phyloP scores from a whole-genome alignment of 2,888 invertebrate genomes.

The Melanostoma scalare region DNA sequence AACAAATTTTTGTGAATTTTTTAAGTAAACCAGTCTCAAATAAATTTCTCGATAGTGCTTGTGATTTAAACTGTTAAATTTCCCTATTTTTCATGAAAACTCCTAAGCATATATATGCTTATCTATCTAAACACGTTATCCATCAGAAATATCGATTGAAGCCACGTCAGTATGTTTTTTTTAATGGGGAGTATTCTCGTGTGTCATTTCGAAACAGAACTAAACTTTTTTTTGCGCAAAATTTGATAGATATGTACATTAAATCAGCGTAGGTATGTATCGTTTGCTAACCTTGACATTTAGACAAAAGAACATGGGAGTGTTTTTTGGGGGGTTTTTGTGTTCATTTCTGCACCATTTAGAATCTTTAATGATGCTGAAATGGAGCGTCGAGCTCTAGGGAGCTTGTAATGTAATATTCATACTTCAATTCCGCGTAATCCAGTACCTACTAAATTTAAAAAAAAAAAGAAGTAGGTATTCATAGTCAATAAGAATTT shows the following conservation, averaged over 20 bases:
- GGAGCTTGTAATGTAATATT: no score
- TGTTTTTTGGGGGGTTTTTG: not conserved
- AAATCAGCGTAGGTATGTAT: conserved; percentile 9
- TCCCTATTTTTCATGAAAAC: not conserved
- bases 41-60: not conserved
- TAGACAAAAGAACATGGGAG: not conserved
- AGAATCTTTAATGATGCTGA: not conserved
- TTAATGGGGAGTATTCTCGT: not conserved
- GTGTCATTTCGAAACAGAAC: conserved; percentile 8
- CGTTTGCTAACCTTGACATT: conserved; percentile 41
- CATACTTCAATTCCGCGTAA: no score
- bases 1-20: not conserved
- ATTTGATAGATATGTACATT: conserved; percentile 1
- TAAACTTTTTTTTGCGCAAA: conserved; percentile 6
- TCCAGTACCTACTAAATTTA: no score
- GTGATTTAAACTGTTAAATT: not conserved
- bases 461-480: no score
- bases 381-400: not conserved
- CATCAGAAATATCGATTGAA: conserved; percentile 48
- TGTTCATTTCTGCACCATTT: not conserved
- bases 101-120: not conserved
- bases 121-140: conserved; percentile 21
- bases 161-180: conserved; percentile 49
- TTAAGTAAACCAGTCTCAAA: not conserved
- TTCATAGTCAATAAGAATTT: no score